Evolutionary conservation across 2,113 vertebrate genomes (phyloP), one percentile per base, ranked within the genome.

Genomic region (Dicerorhinus sumatrensis): DNA sequence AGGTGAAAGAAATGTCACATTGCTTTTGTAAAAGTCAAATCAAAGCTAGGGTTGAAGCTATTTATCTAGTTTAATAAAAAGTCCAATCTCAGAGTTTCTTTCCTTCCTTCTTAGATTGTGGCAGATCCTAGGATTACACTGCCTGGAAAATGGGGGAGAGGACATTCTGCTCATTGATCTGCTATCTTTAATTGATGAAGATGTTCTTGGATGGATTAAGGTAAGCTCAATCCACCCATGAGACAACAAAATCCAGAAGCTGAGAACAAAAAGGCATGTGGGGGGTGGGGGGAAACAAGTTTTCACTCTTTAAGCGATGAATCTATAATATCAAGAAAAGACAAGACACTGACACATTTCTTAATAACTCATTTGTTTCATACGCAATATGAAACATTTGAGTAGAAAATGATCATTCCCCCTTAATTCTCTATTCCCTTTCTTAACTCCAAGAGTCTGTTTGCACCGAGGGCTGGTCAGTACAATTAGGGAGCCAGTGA

Each of bases 21-120:
- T 72, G 70, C 18, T 89, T 81, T 86, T 93, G 10, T n/a, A 79
- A 29, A 82, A 83, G 79, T 93, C 16, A 83, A 83, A 31, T 83
- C 23, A 91, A 83, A 79, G 33, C 16, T 67, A 84, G 33, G 27
- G 1, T 8, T 87, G 12, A 48, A 76, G 42, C 6, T 8, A 48
- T 69, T 82, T 11, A 77, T 13, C 23, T 75, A 72, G 33, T 20
- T 91, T 70, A 96, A 70, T 56, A 85, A 42, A 42, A 81, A 42
- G 11, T 65, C 23, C 20, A 77, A 0, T 70, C 42, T 89, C 51
- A 77, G 56, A 39, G 46, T 27, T 79, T 56, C 54, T 46, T 85
- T 23, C 36, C 13, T 75, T 67, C 9, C 62, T 96, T 42, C 1
- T 85, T 86, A 77, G 58, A 17, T 3, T 94, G 3, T 21, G 60